Evolutionary conservation across 2,113 vertebrate genomes (phyloP).

Genomic region (Brachirus orientalis): DNA sequence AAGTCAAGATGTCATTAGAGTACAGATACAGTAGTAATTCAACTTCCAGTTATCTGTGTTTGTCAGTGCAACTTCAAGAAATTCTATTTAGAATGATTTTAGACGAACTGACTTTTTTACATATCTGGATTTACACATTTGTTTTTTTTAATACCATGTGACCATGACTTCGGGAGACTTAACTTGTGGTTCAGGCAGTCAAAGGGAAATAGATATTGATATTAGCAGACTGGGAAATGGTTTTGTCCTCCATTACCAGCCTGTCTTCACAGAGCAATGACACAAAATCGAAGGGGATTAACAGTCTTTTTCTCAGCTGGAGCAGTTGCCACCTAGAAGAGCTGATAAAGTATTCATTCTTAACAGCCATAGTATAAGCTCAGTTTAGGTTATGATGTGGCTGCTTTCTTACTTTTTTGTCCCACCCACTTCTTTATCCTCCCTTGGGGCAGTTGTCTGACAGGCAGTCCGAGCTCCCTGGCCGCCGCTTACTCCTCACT

Average conservation of each 20-base stretch:
- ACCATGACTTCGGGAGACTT: not conserved
- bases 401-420: constrained; percentile 26
- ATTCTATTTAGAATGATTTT: no score
- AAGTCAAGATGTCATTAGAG: no score
- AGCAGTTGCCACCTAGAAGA: constrained; percentile 28
- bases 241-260: not conserved
- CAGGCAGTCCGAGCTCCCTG: constrained; percentile 59
- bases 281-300: constrained; percentile 61
- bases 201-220: constrained; percentile 28
- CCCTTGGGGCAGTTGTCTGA: constrained; percentile 59
- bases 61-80: no score
- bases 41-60: no score
- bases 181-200: constrained; percentile 14
- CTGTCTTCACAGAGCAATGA: constrained; percentile 56
- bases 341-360: constrained; percentile 57
- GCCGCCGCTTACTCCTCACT: constrained; percentile 41
- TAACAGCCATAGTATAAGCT: constrained; percentile 41
- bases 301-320: constrained; percentile 44
- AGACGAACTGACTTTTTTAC: no score
- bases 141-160: no score
- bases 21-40: no score
- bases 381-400: constrained; percentile 29
- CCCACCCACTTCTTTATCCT: constrained; percentile 54
- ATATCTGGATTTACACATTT: no score
- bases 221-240: constrained; percentile 13